These are phyloP conservation scores for Tetanocera ferruginea DNA, from an alignment of 2,888 invertebrate genomes.

Conservation along the genomic window DNA sequence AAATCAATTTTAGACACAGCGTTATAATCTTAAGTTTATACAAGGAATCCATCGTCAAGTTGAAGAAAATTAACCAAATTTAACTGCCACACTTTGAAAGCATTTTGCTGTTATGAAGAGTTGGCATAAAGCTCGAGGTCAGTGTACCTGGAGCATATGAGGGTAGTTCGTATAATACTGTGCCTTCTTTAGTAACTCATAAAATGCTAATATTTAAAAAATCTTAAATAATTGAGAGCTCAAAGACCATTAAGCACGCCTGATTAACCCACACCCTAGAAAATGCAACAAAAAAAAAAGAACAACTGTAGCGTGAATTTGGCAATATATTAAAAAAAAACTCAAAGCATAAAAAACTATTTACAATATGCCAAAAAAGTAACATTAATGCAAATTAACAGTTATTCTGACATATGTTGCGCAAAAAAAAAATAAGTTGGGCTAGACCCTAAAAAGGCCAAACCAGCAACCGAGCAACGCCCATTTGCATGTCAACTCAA, in stretches of 20 bases:
- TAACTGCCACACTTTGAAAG: slow-evolving; percentile 2
- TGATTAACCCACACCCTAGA: background rate
- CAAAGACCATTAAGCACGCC: too few species aligned
- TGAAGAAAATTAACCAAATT: background rate
- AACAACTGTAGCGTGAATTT: slow-evolving; percentile 20
- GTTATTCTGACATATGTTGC: slow-evolving; percentile 15
- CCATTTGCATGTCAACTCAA: slow-evolving; percentile 32
- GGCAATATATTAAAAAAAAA: background rate
- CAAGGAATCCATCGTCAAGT: background rate
- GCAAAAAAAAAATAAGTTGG: background rate
- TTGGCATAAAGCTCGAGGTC: too few species aligned
- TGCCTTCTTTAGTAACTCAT: too few species aligned
- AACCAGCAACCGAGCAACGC: background rate
- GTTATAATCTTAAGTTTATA: background rate
- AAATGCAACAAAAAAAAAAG: background rate
- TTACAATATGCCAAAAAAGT: background rate
- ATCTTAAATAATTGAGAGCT: background rate
- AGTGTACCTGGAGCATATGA: too few species aligned
- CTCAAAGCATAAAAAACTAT: background rate
- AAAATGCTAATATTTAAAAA: background rate
- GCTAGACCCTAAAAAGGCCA: background rate
- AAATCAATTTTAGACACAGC: background rate
- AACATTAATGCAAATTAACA: slow-evolving; percentile 1
- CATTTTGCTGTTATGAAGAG: background rate
- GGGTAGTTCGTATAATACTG: too few species aligned